phyloP scores from a whole-genome alignment of 2,888 invertebrate genomes.

The Drosophila pseudotakahashii region DNA sequence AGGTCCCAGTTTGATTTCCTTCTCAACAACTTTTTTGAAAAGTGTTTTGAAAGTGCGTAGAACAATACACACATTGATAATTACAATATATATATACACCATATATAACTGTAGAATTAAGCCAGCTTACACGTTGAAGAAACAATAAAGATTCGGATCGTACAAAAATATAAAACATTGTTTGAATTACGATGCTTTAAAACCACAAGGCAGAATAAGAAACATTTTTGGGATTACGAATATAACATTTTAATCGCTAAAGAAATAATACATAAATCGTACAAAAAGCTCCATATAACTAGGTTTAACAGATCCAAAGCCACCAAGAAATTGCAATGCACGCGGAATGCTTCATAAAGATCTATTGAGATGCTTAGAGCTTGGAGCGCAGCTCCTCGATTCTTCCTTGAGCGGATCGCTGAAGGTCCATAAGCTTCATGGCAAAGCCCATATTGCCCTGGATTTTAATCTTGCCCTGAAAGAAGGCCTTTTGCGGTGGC shows the following conservation, averaged over 20 bases:
- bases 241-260: slow-evolving; percentile 28
- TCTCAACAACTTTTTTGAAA: slow-evolving; percentile 62
- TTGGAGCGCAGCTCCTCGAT: slow-evolving; percentile 91
- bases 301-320: slow-evolving; percentile 23
- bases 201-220: background rate
- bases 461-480: slow-evolving; percentile 98
- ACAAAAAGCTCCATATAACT: slow-evolving; percentile 7
- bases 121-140: slow-evolving; percentile 74
- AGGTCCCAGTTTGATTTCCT: slow-evolving; percentile 41
- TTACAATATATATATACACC: slow-evolving; percentile 53
- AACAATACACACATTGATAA: slow-evolving; percentile 43
- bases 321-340: slow-evolving; percentile 13
- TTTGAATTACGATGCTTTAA: background rate
- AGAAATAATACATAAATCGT: slow-evolving; percentile 36
- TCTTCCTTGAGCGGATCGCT: slow-evolving; percentile 89
- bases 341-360: background rate
- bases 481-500: slow-evolving; percentile 97
- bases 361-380: slow-evolving; percentile 86
- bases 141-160: slow-evolving; percentile 80
- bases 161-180: slow-evolving; percentile 48
- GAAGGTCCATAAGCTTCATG: slow-evolving; percentile 95
- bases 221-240: background rate
- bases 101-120: slow-evolving; percentile 67
- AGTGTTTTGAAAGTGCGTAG: slow-evolving; percentile 53
- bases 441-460: slow-evolving; percentile 98